These are phyloP conservation scores for Meghimatium bilineatum DNA, from an alignment of 2,888 invertebrate genomes.

Conservation along the genomic window DNA sequence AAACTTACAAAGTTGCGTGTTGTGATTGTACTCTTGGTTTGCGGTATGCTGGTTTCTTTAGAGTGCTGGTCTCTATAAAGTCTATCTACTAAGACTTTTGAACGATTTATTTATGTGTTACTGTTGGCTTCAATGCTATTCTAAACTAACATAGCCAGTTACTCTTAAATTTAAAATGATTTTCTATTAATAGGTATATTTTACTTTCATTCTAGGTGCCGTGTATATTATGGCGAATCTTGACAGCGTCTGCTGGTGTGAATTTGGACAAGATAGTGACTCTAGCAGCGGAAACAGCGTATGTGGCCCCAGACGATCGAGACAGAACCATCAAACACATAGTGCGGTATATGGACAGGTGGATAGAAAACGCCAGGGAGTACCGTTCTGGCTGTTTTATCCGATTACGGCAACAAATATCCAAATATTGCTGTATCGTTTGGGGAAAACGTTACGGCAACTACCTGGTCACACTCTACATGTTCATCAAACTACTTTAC, in stretches of 20 bases:
- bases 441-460: slow-evolving; percentile 78
- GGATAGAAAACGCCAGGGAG: slow-evolving; percentile 77
- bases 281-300: slow-evolving; percentile 78
- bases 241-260: slow-evolving; percentile 72
- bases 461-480: slow-evolving; percentile 78
- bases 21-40: too few species aligned
- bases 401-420: slow-evolving; percentile 74
- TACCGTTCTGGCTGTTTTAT: slow-evolving; percentile 76
- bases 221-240: slow-evolving; percentile 78
- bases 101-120: too few species aligned
- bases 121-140: too few species aligned
- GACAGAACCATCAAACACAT: slow-evolving; percentile 77
- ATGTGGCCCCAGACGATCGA: slow-evolving; percentile 76
- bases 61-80: too few species aligned
- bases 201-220: slow-evolving; percentile 69
- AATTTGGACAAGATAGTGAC: slow-evolving; percentile 77
- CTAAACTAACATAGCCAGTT: too few species aligned
- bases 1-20: too few species aligned
- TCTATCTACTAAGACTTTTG: too few species aligned
- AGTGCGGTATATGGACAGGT: slow-evolving; percentile 78
- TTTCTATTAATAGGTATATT: background rate
- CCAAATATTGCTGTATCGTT: slow-evolving; percentile 76
- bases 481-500: slow-evolving; percentile 78
- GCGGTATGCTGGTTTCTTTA: too few species aligned
- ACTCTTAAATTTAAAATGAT: too few species aligned